Evolutionary conservation across 2,113 vertebrate genomes (phyloP).

Genomic region (Entelurus aequoreus): DNA sequence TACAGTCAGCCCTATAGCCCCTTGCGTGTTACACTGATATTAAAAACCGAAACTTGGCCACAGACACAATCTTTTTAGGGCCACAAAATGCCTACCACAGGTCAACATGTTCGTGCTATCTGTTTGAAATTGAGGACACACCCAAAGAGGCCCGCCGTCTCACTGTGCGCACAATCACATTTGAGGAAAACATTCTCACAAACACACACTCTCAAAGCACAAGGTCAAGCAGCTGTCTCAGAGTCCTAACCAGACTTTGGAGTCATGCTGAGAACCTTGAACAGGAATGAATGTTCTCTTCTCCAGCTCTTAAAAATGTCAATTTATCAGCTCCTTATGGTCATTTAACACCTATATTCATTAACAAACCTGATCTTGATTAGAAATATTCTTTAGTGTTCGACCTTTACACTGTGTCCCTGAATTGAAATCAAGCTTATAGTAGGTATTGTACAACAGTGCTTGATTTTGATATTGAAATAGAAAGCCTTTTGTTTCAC

Average conservation of each 20-base stretch:
- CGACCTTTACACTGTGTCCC: conserved; percentile 32
- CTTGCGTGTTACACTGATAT: too few species aligned
- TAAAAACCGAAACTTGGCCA: too few species aligned
- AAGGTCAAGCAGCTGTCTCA: conserved; percentile 73
- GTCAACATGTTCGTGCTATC: conserved; percentile 39
- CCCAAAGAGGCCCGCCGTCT: conserved; percentile 34
- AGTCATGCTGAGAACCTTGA: conserved; percentile 66
- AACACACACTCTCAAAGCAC: conserved; percentile 24
- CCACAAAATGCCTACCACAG: conserved; percentile 16
- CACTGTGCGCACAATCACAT: background rate
- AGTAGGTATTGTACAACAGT: background rate
- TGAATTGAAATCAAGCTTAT: conserved; percentile 6
- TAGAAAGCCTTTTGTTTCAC: conserved; percentile 26
- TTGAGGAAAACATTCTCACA: conserved; percentile 15
- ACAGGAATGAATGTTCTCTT: conserved; percentile 67
- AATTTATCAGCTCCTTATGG: conserved; percentile 58
- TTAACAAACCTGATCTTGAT: background rate
- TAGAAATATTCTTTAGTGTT: background rate
- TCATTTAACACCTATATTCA: conserved; percentile 25
- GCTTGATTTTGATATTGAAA: conserved; percentile 23
- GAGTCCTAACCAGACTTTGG: conserved; percentile 72
- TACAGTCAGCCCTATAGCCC: too few species aligned
- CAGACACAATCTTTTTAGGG: too few species aligned
- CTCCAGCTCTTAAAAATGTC: conserved; percentile 46
- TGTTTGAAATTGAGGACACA: conserved; percentile 33